A percentile compares a stretch with the other conserved stretches of the same genome.
phyloP scores from a whole-genome alignment of 1,140 invertebrate genomes.

The Philaenus spumarius region DNA sequence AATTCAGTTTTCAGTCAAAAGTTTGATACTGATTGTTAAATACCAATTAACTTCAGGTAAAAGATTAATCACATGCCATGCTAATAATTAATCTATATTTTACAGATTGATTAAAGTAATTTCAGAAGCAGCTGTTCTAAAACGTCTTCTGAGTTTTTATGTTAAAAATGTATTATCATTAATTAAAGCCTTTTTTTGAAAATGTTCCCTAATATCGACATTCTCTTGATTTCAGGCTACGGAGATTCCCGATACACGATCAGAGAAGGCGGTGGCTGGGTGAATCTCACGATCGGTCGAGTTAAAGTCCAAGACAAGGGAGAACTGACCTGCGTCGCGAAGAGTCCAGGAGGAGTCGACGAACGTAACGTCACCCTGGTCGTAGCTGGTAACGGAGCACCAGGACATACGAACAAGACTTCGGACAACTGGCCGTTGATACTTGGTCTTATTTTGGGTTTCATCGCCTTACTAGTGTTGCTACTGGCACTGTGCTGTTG shows the following conservation, averaged over 20 bases:
- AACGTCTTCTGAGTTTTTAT: too few species aligned
- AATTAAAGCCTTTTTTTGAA: too few species aligned
- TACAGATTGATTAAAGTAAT: too few species aligned
- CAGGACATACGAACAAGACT: constrained; percentile 34
- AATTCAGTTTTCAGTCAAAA: too few species aligned
- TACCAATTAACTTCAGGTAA: too few species aligned
- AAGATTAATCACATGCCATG: too few species aligned
- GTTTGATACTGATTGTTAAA: too few species aligned
- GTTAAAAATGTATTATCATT: too few species aligned
- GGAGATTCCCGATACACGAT: constrained; percentile 29
- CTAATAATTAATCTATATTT: too few species aligned
- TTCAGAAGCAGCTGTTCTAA: too few species aligned
- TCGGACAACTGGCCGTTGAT: constrained; percentile 42
- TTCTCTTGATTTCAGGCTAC: constrained; percentile 20
- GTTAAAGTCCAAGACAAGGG: constrained; percentile 69
- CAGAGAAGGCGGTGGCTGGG: constrained; percentile 46
- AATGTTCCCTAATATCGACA: too few species aligned
- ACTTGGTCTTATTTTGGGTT: constrained; percentile 36
- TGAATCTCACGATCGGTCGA: constrained; percentile 68
- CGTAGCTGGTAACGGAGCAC: constrained; percentile 41
- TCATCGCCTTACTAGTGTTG: constrained; percentile 45
- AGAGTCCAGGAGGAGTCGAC: constrained; percentile 74
- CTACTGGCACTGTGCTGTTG: constrained; percentile 58
- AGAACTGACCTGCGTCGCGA: constrained; percentile 80
- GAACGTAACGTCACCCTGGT: constrained; percentile 62